Percentiles rank a stretch among this genome's conserved stretches.
These are phyloP conservation scores for Tiliqua scincoides DNA, from an alignment of 2,113 vertebrate genomes.

Conservation along the genomic window DNA sequence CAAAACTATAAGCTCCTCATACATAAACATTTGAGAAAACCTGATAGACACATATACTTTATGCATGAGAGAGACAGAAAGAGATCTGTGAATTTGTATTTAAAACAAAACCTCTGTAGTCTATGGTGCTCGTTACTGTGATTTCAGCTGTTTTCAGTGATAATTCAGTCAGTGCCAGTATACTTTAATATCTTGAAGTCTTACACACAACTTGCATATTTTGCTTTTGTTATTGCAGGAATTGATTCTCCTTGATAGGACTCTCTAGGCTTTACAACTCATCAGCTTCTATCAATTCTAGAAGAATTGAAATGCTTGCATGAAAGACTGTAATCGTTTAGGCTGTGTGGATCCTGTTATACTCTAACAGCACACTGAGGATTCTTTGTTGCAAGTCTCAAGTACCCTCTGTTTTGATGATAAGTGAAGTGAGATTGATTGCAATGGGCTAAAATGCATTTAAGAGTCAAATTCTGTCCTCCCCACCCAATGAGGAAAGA, in stretches of 20 bases:
- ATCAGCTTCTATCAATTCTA: conserved; percentile 42
- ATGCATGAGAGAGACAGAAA: conserved; percentile 52
- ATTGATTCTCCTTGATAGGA: conserved; percentile 52
- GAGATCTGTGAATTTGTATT: conserved; percentile 48
- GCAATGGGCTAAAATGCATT: neutral
- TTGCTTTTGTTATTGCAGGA: conserved; percentile 57
- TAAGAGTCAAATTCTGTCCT: too few relatives aligned
- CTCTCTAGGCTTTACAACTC: conserved; percentile 59
- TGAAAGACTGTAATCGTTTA: neutral
- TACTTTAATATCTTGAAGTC: conserved; percentile 55
- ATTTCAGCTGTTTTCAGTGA: conserved; percentile 59
- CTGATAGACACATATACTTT: conserved; percentile 57
- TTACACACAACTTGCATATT: conserved; percentile 56
- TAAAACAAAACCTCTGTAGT: conserved; percentile 46
- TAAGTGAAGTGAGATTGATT: conserved; percentile 1
- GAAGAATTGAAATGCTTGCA: neutral
- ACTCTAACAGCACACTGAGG: conserved; percentile 16
- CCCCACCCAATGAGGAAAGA: too few relatives aligned
- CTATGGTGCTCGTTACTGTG: conserved; percentile 43
- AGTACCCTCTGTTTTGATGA: neutral
- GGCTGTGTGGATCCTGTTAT: conserved; percentile 10
- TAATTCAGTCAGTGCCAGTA: conserved; percentile 58
- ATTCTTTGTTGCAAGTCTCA: neutral
- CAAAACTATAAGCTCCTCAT: conserved; percentile 59
- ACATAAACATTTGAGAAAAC: conserved; percentile 71